A percentile compares a stretch with the other conserved stretches of the same genome.
Conservation (phyloP, 2,888 invertebrate genomes). For the Beris chalybata region DNA sequence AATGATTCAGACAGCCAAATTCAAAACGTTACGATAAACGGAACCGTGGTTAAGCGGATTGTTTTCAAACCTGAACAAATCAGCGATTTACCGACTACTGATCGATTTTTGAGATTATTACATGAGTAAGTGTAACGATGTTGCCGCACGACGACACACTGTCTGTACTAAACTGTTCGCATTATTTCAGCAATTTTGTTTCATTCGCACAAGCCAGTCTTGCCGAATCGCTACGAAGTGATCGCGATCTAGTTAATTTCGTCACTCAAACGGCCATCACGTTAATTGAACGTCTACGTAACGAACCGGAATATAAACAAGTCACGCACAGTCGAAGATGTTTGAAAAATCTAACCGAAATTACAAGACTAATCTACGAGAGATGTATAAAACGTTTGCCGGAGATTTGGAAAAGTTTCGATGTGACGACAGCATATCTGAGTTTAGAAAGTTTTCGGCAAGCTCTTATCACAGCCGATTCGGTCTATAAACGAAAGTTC, state of each 20-base stretch:
- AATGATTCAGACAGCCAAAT: slow-evolving; percentile 40
- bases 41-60: slow-evolving; percentile 46
- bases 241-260: slow-evolving; percentile 61
- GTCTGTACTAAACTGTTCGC: slow-evolving; percentile 5
- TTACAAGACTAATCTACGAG: slow-evolving; percentile 52
- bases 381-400: slow-evolving; percentile 57
- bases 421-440: slow-evolving; percentile 57
- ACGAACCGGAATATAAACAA: slow-evolving; percentile 51
- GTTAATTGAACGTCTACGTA: slow-evolving; percentile 47
- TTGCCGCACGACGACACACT: neutral
- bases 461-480: slow-evolving; percentile 48
- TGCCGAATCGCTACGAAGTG: slow-evolving; percentile 57
- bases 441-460: slow-evolving; percentile 62
- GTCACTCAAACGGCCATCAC: slow-evolving; percentile 53
- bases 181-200: slow-evolving; percentile 54
- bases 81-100: slow-evolving; percentile 50
- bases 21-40: slow-evolving; percentile 48
- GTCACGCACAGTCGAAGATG: slow-evolving; percentile 49
- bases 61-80: slow-evolving; percentile 49
- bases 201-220: slow-evolving; percentile 58
- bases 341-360: slow-evolving; percentile 48
- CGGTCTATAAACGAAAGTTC: slow-evolving; percentile 49
- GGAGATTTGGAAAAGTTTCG: slow-evolving; percentile 58
- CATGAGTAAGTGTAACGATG: slow-evolving; percentile 46
- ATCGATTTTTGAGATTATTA: slow-evolving; percentile 48